These are phyloP conservation scores for Hirudinaria manillensis DNA, from an alignment of 2,888 invertebrate genomes.

Conservation along the genomic window DNA sequence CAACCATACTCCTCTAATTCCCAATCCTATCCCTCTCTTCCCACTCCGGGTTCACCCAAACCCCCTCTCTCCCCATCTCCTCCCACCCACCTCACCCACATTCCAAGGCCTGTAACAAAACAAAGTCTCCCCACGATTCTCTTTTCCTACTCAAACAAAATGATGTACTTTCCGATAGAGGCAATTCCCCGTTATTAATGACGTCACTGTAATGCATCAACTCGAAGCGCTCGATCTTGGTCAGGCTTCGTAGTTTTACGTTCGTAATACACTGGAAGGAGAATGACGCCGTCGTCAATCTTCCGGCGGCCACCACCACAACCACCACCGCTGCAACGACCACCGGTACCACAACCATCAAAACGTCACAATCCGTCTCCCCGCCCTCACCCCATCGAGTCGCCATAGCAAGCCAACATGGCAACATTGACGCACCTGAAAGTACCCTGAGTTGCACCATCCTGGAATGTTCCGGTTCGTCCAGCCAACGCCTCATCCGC, in stretches of 20 bases:
- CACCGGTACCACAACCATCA: neutral
- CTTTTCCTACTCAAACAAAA: too few species aligned
- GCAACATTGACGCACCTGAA: neutral
- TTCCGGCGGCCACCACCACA: too few species aligned
- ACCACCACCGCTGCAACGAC: too few species aligned
- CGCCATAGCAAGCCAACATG: neutral
- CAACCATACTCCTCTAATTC: neutral
- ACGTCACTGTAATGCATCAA: neutral
- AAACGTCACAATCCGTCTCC: neutral
- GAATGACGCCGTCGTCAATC: too few species aligned
- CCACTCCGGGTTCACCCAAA: too few species aligned
- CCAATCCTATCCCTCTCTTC: neutral
- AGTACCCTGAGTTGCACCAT: slow-evolving; percentile 78
- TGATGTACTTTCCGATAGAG: neutral
- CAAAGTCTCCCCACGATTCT: too few species aligned
- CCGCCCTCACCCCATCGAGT: neutral
- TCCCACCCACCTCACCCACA: too few species aligned
- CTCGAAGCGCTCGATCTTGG: neutral
- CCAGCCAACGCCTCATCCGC: slow-evolving; percentile 99
- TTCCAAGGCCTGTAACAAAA: too few species aligned
- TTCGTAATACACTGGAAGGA: too few species aligned
- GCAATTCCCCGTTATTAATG: neutral
- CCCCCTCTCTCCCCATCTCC: too few species aligned
- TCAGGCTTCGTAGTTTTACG: neutral
- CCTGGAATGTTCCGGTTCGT: slow-evolving; percentile 90